A percentile compares a stretch with the other conserved stretches of the same genome.
Evolutionary conservation across 1,140 invertebrate species (phyloP).

Genomic region (Hycleus cichorii): DNA sequence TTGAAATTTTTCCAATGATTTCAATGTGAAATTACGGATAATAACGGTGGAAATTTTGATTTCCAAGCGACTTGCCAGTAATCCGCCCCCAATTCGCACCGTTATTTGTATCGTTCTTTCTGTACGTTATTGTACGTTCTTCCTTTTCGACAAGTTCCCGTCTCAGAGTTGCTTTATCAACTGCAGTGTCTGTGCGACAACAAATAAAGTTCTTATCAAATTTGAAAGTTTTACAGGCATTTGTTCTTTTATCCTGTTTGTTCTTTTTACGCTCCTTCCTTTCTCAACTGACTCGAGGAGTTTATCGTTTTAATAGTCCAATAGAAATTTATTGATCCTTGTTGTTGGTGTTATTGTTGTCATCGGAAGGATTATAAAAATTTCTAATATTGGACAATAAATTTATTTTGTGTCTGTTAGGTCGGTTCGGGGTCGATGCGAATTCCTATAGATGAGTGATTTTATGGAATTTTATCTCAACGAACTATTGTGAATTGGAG

Average conservation of each 20-base stretch:
- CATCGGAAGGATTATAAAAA: neutral
- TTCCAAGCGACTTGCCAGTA: no score
- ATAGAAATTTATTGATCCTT: slow-evolving; percentile 7
- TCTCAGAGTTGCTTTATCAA: slow-evolving; percentile 4
- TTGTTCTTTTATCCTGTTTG: slow-evolving; percentile 6
- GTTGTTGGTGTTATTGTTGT: neutral
- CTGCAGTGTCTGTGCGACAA: slow-evolving; percentile 6
- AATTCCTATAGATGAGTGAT: no score
- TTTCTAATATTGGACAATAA: neutral
- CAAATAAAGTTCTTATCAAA: slow-evolving; percentile 14
- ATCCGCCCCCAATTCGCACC: no score
- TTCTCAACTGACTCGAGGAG: no score
- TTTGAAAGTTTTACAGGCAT: slow-evolving; percentile 14
- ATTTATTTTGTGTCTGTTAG: no score
- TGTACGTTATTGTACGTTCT: no score
- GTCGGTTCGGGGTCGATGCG: no score
- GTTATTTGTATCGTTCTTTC: no score
- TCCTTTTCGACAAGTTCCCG: neutral
- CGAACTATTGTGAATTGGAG: no score
- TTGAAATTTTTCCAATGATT: slow-evolving; percentile 3
- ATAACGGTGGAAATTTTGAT: no score
- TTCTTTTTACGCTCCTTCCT: no score
- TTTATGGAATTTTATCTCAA: no score
- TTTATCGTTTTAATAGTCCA: slow-evolving; percentile 3
- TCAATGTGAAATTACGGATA: neutral